Conservation (phyloP, 2,113 vertebrate species). For the Chloropsis hardwickii region DNA sequence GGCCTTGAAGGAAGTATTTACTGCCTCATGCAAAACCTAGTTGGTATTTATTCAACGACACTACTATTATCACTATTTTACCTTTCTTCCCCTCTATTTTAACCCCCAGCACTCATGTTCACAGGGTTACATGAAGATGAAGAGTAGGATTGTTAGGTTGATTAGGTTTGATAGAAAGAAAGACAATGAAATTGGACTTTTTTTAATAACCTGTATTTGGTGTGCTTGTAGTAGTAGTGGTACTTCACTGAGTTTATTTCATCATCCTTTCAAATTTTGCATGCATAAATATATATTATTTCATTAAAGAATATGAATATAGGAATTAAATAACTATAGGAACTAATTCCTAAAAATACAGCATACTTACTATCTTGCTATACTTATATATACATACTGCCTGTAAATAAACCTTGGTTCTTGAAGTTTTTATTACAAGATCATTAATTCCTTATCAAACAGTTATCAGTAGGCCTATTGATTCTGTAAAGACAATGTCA, state of each 20-base stretch:
- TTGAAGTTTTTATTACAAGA: not conserved
- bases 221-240: not conserved
- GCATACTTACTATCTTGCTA: not conserved
- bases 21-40: not conserved
- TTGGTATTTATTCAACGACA: not conserved
- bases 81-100: not conserved
- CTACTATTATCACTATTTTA: not conserved
- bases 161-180: not conserved
- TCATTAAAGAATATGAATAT: not conserved
- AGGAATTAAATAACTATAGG: not conserved
- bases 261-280: not conserved
- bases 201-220: not conserved
- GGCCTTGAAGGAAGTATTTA: conserved; percentile 22
- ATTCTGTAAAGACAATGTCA: not conserved
- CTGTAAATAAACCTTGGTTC: not conserved
- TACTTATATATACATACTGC: not conserved
- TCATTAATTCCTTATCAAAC: not conserved
- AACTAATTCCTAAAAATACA: not conserved
- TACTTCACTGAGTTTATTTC: not conserved
- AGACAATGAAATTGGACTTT: not conserved
- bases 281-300: not conserved
- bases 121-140: not conserved
- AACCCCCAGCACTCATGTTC: not conserved
- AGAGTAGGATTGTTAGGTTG: not conserved
- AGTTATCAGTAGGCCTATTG: not conserved